Base-by-base conservation (phyloP, 2,113 vertebrate species). In the Herpailurus yagouaroundi region DNA sequence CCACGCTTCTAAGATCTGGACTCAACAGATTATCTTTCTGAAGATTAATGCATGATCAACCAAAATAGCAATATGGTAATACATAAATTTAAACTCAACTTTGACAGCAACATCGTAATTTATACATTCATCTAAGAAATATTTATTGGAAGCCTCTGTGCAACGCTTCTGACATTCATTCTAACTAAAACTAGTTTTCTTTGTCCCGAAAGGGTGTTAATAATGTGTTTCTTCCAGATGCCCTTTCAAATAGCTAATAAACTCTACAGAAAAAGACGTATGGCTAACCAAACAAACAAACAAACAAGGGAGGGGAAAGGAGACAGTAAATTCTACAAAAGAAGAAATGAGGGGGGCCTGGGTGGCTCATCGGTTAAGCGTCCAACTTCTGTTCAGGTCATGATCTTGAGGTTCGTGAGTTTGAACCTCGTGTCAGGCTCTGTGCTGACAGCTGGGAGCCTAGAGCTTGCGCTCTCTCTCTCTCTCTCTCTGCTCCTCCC, bases 161-260 rank as follows among this genome's bases (percentile, higher is more conserved):
- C 15, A 68, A n/a, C 13, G 55, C 7, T 55, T 50, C 14, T 33
- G 63, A 79, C 4, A 71, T 29, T 27, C 38, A 55, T 27, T 41
- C 45, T 82, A 68, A 91, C 89, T 25, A 36, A 69, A 96, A 74
- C 36, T 50, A 14, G 36, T 36, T 94, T 90, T 52, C 27, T 95
- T 48, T 92, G 64, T 88, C 79, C 84, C 64, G 13, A 69, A 76
- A 85, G 25, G 45, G 2, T n/a, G 19, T 4, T 68, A 41, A 48
- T 57, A 38, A 80, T 18, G 18, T 45, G 27, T 15, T 94, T 38
- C 77, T 94, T 84, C 27, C 36, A 73, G 79, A 73, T 41, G 55
- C 9, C 36, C 38, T 89, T 92, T 80, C 29, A 85, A 94, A 63
- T 14, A 36, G 57, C 57, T 36, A 93, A 14, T 38, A 48, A 92